Percentiles rank a stretch among this genome's conserved stretches.
Evolutionary conservation across 1,140 invertebrate genomes (phyloP).

Genomic region (Lasioglossum baleicum): DNA sequence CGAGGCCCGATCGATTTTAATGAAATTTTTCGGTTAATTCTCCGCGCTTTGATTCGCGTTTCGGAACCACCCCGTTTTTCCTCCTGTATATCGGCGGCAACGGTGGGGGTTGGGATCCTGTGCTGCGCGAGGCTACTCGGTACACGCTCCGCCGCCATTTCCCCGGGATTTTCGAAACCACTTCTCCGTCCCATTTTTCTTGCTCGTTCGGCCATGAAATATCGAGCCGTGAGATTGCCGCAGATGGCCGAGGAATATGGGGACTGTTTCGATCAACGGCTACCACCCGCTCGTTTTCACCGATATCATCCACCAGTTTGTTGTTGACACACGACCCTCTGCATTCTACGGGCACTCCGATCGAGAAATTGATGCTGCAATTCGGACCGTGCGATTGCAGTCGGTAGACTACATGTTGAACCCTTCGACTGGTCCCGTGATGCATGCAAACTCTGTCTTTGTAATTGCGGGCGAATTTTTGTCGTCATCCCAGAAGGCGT

Average conservation of each 20-base stretch:
- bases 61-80: not conserved
- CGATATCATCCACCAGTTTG: not conserved
- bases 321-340: not conserved
- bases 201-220: not conserved
- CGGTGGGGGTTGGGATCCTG: too few relatives aligned
- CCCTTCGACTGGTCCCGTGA: too few relatives aligned
- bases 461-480: too few relatives aligned
- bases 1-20: not conserved
- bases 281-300: not conserved
- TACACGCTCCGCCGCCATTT: not conserved
- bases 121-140: not conserved
- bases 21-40: conserved; percentile 33
- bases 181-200: not conserved
- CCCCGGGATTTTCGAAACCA: not conserved
- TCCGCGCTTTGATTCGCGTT: conserved; percentile 21
- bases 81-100: too few relatives aligned
- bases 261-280: not conserved
- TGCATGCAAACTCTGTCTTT: too few relatives aligned
- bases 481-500: too few relatives aligned
- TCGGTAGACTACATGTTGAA: too few relatives aligned
- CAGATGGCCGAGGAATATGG: not conserved
- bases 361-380: not conserved
- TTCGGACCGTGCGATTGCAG: too few relatives aligned
- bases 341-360: not conserved
- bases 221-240: conserved; percentile 3